Evolutionary conservation across 2,888 invertebrate species (phyloP).

Genomic region (Drosophila melanosoma): DNA sequence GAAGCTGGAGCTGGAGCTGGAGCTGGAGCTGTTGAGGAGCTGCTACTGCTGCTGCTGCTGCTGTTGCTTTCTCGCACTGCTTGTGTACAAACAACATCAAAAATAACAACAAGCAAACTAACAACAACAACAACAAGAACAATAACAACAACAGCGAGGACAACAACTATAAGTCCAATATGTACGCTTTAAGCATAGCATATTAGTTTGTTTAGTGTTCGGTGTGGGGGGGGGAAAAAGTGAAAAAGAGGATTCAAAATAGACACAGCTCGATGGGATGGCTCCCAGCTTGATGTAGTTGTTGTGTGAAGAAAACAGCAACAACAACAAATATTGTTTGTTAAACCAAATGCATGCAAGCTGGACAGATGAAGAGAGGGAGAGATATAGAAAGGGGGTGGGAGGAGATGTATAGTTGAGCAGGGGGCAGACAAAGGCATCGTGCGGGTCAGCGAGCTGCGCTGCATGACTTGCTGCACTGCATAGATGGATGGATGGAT

Average conservation of each 20-base stretch:
- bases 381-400: not conserved
- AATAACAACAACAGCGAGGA: slow-evolving; percentile 54
- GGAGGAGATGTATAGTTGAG: slow-evolving; percentile 9
- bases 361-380: slow-evolving; percentile 33
- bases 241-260: slow-evolving; percentile 78
- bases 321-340: slow-evolving; percentile 72
- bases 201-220: slow-evolving; percentile 75
- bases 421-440: slow-evolving; percentile 69
- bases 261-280: slow-evolving; percentile 69
- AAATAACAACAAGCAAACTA: slow-evolving; percentile 55
- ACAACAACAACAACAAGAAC: slow-evolving; percentile 23
- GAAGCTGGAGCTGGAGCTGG: slow-evolving; percentile 11
- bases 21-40: slow-evolving; percentile 13
- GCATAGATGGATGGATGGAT: slow-evolving; percentile 58
- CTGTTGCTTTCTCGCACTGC: not conserved
- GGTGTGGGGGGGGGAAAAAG: slow-evolving; percentile 45
- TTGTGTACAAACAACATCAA: slow-evolving; percentile 63
- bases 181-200: slow-evolving; percentile 82
- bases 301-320: slow-evolving; percentile 69
- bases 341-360: slow-evolving; percentile 78
- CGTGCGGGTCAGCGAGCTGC: slow-evolving; percentile 77
- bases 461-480: slow-evolving; percentile 77
- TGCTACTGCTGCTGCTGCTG: slow-evolving; percentile 1
- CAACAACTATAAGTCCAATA: slow-evolving; percentile 77
- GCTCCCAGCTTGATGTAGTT: slow-evolving; percentile 67